Percentiles rank a stretch among this genome's conserved stretches.
phyloP scores from a whole-genome alignment of 2,888 invertebrate genomes.

The Sinodicranocentrus sp. region DNA sequence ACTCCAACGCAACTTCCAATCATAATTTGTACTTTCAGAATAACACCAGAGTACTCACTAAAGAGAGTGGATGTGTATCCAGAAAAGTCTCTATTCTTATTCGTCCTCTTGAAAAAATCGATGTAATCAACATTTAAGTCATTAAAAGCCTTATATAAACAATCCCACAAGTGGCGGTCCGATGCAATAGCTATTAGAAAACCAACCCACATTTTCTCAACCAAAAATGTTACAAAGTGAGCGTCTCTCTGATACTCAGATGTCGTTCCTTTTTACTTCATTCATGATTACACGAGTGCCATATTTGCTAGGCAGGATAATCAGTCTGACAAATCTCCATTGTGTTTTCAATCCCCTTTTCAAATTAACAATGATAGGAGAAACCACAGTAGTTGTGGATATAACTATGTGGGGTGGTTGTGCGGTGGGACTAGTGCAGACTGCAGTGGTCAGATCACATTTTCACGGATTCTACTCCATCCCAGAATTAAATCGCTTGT shows the following conservation, averaged over 20 bases:
- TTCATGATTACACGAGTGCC: not conserved
- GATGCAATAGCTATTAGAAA: not conserved
- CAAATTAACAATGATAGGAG: not conserved
- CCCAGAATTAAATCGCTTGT: too few species aligned
- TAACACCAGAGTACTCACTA: not conserved
- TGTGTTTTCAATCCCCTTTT: not conserved
- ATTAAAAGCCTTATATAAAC: conserved; percentile 48
- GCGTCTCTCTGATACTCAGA: too few species aligned
- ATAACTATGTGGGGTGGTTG: not conserved
- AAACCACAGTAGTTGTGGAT: not conserved
- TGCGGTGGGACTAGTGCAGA: not conserved
- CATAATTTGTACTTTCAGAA: conserved; percentile 24
- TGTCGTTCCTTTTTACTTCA: not conserved
- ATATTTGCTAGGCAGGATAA: conserved; percentile 33
- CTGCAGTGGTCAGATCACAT: conserved; percentile 28
- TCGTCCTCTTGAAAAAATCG: not conserved
- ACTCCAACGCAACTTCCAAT: not conserved
- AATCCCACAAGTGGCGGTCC: conserved; percentile 3
- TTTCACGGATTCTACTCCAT: conserved; percentile 16
- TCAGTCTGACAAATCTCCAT: conserved; percentile 14
- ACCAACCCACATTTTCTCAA: conserved; percentile 9
- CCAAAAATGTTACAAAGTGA: not conserved
- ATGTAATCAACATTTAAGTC: not conserved
- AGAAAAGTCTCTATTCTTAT: too few species aligned
- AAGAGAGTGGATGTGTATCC: too few species aligned